phyloP scores from a whole-genome alignment of 2,888 invertebrate genomes.

The Apocheima hispidaria region DNA sequence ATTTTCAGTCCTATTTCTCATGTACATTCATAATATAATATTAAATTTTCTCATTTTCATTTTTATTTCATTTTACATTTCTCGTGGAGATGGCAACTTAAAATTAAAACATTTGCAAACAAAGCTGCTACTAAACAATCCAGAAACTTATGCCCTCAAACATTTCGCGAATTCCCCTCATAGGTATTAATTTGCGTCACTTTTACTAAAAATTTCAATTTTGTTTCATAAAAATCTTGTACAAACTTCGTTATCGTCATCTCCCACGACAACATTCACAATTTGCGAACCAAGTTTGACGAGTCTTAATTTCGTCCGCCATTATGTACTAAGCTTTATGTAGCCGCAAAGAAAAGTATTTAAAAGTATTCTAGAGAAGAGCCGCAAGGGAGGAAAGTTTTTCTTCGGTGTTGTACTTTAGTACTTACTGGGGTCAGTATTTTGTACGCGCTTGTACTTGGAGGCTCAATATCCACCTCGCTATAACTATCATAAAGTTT shows the following conservation, averaged over 20 bases:
- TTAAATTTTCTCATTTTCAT: too few relatives aligned
- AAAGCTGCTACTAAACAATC: too few relatives aligned
- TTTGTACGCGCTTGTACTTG: constrained; percentile 38
- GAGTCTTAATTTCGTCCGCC: constrained; percentile 46
- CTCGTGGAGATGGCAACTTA: too few relatives aligned
- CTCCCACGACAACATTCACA: constrained; percentile 52
- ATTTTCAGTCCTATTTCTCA: too few relatives aligned
- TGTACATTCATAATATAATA: too few relatives aligned
- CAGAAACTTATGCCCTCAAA: not conserved
- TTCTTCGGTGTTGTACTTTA: constrained; percentile 41
- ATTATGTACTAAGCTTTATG: constrained; percentile 59
- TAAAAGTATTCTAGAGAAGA: constrained; percentile 49
- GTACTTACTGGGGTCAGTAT: constrained; percentile 49
- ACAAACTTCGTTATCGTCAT: constrained; percentile 38
- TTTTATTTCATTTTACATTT: too few relatives aligned
- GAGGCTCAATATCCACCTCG: constrained; percentile 12
- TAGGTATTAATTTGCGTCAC: constrained; percentile 7
- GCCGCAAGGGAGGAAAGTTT: constrained; percentile 48
- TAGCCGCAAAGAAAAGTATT: constrained; percentile 54
- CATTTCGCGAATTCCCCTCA: not conserved
- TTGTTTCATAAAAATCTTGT: constrained; percentile 23
- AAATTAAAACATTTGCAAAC: too few relatives aligned
- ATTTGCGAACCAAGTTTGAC: constrained; percentile 57
- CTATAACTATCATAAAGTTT: too few relatives aligned
- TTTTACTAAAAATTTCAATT: constrained; percentile 12